Base-by-base conservation (phyloP, 30 jellyfish, hydroid and myxozoan species). In the Morbakka virulenta region DNA sequence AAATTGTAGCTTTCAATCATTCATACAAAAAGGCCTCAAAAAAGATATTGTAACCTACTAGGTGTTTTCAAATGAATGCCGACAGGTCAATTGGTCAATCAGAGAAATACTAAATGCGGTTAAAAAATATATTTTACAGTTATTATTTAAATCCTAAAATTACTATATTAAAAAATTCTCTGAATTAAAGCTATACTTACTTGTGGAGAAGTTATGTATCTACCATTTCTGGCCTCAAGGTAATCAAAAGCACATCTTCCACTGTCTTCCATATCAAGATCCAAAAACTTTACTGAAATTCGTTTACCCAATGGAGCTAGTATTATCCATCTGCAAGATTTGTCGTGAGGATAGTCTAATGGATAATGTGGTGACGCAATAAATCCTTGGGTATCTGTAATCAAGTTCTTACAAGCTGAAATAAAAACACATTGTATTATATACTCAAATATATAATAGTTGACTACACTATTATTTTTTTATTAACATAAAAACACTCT, bases 311-410 rank as follows among this genome's bases (percentile, higher is more conserved):
- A 41, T 1, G 95, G 89, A 1, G 69, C 84, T 1, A 21, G 48
- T 22, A 84, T 67, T 32, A 47, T 76, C 95, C 95, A 84, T 1
- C 81, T 41, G 76, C 95, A 84, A 4, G 23, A 64, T 25, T 35
- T 23, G 26, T n/a, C 67, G 57, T 66, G 20, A 3, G 95, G 95
- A 36, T 84, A 84, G 17, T 53, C 26, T 9, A 76, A 68, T 1
- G 95, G 95, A 82, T 83, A 84, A 11, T 72, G 61, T 31, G 95
- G 95, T 22, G 95, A 64, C 28, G 82, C 89, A 62, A 84, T 84
- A 64, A 62, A 75, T 4, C 95, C 95, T 69, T 68, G 86, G 3
- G 95, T 74, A 30, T 74, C 67, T 32, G 95, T 84, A 27, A 84
- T 52, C 1, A 83, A 62, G 48, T 50, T 48, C 63, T n/a, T 73